A percentile compares a stretch with the other conserved stretches of the same genome.
These are phyloP conservation scores for Sus cebifrons DNA, from an alignment of 2,797 vertebrate genomes.

Conservation along the genomic window DNA sequence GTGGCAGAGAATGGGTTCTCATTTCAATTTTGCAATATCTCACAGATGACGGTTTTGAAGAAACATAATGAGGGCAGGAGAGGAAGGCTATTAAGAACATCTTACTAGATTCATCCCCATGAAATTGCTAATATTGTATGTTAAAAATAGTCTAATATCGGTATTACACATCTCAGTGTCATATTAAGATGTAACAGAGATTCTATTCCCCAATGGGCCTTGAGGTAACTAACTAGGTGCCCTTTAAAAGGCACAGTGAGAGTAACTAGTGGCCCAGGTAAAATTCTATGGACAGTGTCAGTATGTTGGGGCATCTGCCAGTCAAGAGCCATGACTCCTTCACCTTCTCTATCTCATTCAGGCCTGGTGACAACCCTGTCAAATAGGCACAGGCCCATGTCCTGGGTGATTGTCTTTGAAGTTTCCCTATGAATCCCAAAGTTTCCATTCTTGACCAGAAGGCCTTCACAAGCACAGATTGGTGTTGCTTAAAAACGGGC, in stretches of 20 bases:
- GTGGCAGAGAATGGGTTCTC: not conserved
- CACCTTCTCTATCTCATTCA: not conserved
- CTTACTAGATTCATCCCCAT: not conserved
- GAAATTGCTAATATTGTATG: not conserved
- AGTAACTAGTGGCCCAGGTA: not conserved
- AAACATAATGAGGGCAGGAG: not conserved
- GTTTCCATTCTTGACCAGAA: not conserved
- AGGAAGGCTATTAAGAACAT: not conserved
- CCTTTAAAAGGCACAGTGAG: not conserved
- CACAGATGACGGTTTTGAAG: not conserved
- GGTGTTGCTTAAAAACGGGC: not conserved
- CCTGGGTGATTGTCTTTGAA: conserved; percentile 13
- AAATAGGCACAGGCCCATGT: not conserved
- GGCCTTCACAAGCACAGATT: not conserved
- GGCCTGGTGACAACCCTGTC: not conserved
- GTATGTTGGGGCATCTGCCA: not conserved
- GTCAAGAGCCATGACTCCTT: not conserved
- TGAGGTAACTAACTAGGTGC: not conserved
- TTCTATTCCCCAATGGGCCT: conserved; percentile 1
- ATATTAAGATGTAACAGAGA: not conserved
- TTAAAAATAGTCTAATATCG: not conserved
- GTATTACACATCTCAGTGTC: not conserved
- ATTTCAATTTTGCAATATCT: not conserved
- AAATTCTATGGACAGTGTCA: not conserved
- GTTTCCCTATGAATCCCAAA: not conserved